A percentile compares a stretch with the other conserved stretches of the same genome.
Evolutionary conservation across 2,113 vertebrate genomes (phyloP).

Genomic region (Xiphias gladius): DNA sequence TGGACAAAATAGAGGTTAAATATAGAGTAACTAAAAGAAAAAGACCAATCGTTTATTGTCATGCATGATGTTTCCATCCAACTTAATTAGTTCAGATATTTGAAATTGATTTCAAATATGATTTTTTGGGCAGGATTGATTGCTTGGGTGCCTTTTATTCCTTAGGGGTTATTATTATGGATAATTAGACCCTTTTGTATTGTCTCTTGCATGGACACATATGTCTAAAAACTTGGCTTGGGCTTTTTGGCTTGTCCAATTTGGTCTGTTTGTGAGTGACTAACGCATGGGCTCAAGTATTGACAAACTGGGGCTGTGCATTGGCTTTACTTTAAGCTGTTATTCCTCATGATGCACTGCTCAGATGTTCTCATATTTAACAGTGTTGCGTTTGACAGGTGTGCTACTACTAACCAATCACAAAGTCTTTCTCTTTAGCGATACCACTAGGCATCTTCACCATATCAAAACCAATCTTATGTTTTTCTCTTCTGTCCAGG

Average conservation of each 20-base stretch:
- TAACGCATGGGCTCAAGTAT: constrained; percentile 62
- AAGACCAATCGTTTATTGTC: constrained; percentile 7
- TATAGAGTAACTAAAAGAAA: constrained; percentile 16
- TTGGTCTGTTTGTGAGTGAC: constrained; percentile 63
- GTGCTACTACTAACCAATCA: constrained; percentile 75
- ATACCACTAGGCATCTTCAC: constrained; percentile 29
- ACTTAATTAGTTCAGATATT: constrained; percentile 33
- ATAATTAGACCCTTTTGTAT: constrained; percentile 31
- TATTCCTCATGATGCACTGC: constrained; percentile 37
- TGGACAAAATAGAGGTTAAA: constrained; percentile 46
- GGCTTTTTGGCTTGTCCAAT: constrained; percentile 36
- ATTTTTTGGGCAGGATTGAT: constrained; percentile 11
- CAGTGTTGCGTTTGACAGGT: constrained; percentile 56
- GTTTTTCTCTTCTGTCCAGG: constrained; percentile 24
- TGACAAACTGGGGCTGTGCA: constrained; percentile 45
- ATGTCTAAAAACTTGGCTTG: constrained; percentile 53
- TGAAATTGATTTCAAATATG: constrained; percentile 30
- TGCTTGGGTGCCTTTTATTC: constrained; percentile 35
- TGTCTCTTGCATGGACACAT: constrained; percentile 71
- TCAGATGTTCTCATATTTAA: constrained; percentile 68
- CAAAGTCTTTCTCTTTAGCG: constrained; percentile 60
- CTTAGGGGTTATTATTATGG: constrained; percentile 11
- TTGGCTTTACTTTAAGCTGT: constrained; percentile 62
- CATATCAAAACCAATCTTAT: constrained; percentile 29
- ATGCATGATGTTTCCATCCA: constrained; percentile 50